These are phyloP conservation scores for Drosophila niveifrons DNA, from an alignment of 2,888 invertebrate genomes.

Conservation along the genomic window DNA sequence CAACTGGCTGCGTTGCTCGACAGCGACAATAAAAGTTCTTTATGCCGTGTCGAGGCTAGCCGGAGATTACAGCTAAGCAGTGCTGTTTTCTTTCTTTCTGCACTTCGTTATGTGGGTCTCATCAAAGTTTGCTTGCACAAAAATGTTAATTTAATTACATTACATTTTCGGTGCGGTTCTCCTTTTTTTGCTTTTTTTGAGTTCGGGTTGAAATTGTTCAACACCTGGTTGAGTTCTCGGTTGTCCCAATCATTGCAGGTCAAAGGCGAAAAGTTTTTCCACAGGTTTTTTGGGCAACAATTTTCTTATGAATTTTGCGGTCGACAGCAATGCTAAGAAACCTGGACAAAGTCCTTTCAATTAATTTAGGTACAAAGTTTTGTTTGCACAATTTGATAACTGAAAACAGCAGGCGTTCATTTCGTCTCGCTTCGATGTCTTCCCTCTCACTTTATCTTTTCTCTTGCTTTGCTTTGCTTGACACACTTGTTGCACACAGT, in stretches of 20 bases:
- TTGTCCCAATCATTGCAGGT: conserved; percentile 41
- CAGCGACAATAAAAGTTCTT: conserved; percentile 66
- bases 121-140: conserved; percentile 12
- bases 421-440: not conserved
- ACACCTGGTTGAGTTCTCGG: conserved; percentile 30
- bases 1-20: conserved; percentile 39
- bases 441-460: too few species aligned
- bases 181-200: not conserved
- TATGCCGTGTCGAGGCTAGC: conserved; percentile 13
- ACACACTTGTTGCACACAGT: conserved; percentile 62
- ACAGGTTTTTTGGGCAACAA: conserved; percentile 19
- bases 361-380: conserved; percentile 69
- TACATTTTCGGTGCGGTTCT: conserved; percentile 18
- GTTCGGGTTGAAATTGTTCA: conserved; percentile 20
- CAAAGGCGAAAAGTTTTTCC: conserved; percentile 39
- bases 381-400: conserved; percentile 71
- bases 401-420: conserved; percentile 41
- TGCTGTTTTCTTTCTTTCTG: not conserved
- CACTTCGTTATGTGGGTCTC: conserved; percentile 7
- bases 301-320: conserved; percentile 46
- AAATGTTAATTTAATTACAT: conserved; percentile 63
- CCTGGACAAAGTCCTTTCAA: conserved; percentile 57
- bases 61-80: conserved; percentile 25
- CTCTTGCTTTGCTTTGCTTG: not conserved
- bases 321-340: conserved; percentile 8